phyloP scores from a whole-genome alignment of 2,113 vertebrate genomes.

The Euleptes europaea region DNA sequence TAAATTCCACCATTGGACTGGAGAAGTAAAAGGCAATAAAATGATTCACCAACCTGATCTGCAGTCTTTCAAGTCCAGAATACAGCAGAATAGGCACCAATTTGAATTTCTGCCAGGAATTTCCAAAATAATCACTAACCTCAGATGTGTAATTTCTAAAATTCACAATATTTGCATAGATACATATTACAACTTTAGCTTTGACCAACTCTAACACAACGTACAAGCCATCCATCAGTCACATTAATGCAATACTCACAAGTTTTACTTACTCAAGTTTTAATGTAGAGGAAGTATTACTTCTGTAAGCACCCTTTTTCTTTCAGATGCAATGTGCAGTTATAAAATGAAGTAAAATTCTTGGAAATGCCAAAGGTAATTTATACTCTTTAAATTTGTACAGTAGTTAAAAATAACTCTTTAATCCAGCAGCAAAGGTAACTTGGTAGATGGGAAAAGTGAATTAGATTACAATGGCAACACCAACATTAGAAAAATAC shows the following conservation, averaged over 20 bases:
- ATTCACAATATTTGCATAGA: constrained; percentile 37
- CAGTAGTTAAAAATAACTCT: background rate
- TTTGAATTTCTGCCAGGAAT: background rate
- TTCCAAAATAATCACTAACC: background rate
- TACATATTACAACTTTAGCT: constrained; percentile 21
- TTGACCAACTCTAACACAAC: background rate
- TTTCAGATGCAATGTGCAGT: background rate
- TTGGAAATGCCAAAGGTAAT: background rate
- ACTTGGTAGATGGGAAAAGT: background rate
- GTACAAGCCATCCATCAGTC: constrained; percentile 12
- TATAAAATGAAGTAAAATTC: background rate
- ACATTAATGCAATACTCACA: rapidly evolving
- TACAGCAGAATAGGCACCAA: background rate
- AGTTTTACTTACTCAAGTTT: background rate
- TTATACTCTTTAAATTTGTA: background rate
- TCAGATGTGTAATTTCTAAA: background rate
- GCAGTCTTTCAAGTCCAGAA: background rate
- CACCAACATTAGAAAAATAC: background rate
- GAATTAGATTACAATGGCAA: background rate
- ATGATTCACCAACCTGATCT: background rate
- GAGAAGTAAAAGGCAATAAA: background rate
- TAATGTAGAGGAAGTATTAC: background rate
- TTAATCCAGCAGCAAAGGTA: background rate
- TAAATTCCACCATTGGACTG: rapidly evolving
- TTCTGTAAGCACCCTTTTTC: background rate